phyloP scores from a whole-genome alignment of 2,113 vertebrate species.

The Misgurnus anguillicaudatus region DNA sequence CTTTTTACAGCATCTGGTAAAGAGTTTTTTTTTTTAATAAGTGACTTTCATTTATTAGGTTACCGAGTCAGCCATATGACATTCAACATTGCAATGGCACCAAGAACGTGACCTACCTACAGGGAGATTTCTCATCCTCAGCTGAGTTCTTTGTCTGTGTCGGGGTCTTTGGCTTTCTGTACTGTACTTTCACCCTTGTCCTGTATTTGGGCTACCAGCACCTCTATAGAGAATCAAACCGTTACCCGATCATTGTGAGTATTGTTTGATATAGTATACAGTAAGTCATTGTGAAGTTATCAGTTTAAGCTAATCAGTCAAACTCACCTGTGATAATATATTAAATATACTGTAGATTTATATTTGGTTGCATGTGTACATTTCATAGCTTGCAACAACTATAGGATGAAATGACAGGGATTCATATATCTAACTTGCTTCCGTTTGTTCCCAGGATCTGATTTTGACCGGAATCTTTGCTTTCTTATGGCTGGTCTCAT shows the following conservation, averaged over 20 bases:
- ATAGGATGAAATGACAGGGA: neutral
- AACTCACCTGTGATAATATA: no score
- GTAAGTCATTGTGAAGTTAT: no score
- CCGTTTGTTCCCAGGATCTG: conserved; percentile 79
- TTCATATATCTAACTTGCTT: neutral
- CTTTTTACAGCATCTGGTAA: no score
- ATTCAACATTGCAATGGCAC: conserved; percentile 67
- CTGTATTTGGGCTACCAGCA: conserved; percentile 90
- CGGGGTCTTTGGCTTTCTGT: conserved; percentile 91
- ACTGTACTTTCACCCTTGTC: conserved; percentile 83
- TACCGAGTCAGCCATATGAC: conserved; percentile 70
- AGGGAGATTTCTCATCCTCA: conserved; percentile 89
- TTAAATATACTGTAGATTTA: no score
- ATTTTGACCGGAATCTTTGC: conserved; percentile 85
- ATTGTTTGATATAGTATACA: neutral
- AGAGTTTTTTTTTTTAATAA: neutral
- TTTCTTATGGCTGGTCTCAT: conserved; percentile 94
- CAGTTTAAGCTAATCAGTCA: no score
- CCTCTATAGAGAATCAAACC: conserved; percentile 80
- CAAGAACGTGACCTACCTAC: conserved; percentile 67
- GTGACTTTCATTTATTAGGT: conserved; percentile 65
- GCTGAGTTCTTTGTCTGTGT: conserved; percentile 92
- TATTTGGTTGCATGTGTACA: no score
- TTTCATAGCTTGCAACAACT: no score
- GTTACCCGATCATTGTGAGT: conserved; percentile 84